Evolutionary conservation across 2,888 invertebrate species (phyloP), one percentile per base, ranked within the genome.

Genomic region (Nezara viridula): DNA sequence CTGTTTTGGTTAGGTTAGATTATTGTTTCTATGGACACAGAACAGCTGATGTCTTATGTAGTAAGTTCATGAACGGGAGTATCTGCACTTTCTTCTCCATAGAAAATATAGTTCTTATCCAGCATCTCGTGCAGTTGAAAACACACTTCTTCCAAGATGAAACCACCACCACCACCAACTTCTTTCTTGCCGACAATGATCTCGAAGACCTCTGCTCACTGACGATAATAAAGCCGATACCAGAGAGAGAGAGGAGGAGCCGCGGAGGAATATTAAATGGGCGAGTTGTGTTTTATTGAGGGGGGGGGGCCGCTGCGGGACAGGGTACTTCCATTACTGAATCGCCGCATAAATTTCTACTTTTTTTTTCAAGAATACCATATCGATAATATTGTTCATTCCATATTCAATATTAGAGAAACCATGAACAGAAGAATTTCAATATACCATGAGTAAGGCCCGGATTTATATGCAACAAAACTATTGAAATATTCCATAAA

Each of bases 251-350:
- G 37, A 19, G 66, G 9, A 32, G 32, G 32, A 73, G 21, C 66
- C 7, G 24, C 19, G 66, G 66, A 73, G 66, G 66, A 73, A 73
- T 73, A 73, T 73, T 73, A 73, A 73, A 73, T 73, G 66, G 66
- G 6, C 19, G 66, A 73, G 66, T 37, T 73, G 66, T 73, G 66
- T 73, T 73, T 73, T 32, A 73, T 73, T 73, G 66, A 19, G 66
- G 37, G 19, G 37, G 24, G 66, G 55, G 16, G 19, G 5, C 32
- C 19, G n/a, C 6, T 10, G 3, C 7, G 3, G 66, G 66, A 73
- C 66, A 73, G 66, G 66, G 19, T 14, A 32, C 66, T 73, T 73
- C 66, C 66, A 73, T 73, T 73, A 73, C 66, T 27, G 37, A 73
- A 37, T 37, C 19, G 4, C 21, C 66, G 32, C 66, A 73, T 32